These are phyloP conservation scores for Astreopora myriophthalma DNA, from an alignment of 64 coral and sea anemone species.

Conservation along the genomic window DNA sequence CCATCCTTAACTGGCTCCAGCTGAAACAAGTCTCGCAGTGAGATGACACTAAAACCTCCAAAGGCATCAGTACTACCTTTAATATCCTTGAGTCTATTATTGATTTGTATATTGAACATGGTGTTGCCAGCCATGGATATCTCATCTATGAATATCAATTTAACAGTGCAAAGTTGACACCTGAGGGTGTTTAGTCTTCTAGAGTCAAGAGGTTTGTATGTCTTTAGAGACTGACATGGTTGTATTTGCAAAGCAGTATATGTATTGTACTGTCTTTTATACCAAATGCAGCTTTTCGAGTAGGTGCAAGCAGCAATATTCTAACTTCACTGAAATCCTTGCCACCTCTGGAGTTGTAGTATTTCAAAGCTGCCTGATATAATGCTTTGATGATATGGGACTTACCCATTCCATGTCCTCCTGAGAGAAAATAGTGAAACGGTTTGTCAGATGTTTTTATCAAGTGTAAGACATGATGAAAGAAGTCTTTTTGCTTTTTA, in stretches of 20 bases:
- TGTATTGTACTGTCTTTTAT: slow-evolving; percentile 59
- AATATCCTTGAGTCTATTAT: slow-evolving; percentile 66
- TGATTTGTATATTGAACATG: slow-evolving; percentile 62
- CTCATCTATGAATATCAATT: slow-evolving; percentile 64
- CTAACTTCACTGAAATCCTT: slow-evolving; percentile 32
- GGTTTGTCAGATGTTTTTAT: slow-evolving; percentile 39
- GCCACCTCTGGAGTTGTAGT: slow-evolving; percentile 17
- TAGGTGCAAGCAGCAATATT: slow-evolving; percentile 45
- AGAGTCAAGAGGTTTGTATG: slow-evolving; percentile 36
- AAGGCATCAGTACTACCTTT: slow-evolving; percentile 30
- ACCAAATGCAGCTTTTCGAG: slow-evolving; percentile 53
- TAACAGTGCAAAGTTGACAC: slow-evolving; percentile 34
- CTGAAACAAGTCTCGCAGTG: slow-evolving; percentile 59
- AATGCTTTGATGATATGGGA: slow-evolving; percentile 42
- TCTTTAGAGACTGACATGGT: slow-evolving; percentile 42
- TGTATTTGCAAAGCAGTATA: slow-evolving; percentile 35
- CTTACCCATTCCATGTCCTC: slow-evolving; percentile 51
- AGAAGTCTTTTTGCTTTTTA: slow-evolving; percentile 26
- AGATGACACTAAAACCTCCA: slow-evolving; percentile 58
- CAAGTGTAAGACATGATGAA: slow-evolving; percentile 30
- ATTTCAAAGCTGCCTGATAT: slow-evolving; percentile 51
- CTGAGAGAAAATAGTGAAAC: slow-evolving; percentile 34
- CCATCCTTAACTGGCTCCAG: slow-evolving; percentile 53
- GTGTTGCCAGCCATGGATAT: slow-evolving; percentile 60
- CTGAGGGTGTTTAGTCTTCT: slow-evolving; percentile 55